Evolutionary conservation across 2,113 vertebrate species (phyloP).

Genomic region (Ailuropoda melanoleuca): DNA sequence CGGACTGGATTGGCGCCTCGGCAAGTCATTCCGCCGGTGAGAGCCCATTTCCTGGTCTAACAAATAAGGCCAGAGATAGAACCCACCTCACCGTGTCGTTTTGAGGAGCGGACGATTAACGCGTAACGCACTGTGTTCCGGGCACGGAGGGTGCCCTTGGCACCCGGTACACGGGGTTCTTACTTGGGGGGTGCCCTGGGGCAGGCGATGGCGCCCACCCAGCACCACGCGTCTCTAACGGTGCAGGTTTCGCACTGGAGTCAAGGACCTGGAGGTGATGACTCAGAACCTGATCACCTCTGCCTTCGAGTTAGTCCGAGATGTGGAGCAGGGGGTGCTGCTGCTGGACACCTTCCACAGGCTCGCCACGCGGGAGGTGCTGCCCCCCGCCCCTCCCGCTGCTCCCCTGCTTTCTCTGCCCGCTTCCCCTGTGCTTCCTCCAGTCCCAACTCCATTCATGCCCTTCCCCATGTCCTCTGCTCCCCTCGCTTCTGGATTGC

Average conservation of each 20-base stretch:
- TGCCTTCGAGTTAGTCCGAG: conserved; percentile 85
- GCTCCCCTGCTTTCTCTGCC: not conserved
- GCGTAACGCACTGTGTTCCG: not conserved
- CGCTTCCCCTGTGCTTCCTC: not conserved
- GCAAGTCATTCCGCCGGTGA: not conserved
- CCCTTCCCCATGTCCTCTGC: not conserved
- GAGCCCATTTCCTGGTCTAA: not conserved
- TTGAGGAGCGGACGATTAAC: not conserved
- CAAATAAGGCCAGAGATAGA: not conserved
- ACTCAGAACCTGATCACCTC: conserved; percentile 89
- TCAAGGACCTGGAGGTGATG: conserved; percentile 88
- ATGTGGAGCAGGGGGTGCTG: conserved; percentile 87
- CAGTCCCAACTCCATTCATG: not conserved
- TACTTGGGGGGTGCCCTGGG: not conserved
- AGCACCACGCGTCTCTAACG: not conserved
- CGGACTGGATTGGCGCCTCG: not conserved
- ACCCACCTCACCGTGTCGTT: not conserved
- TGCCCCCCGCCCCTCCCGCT: too few relatives aligned
- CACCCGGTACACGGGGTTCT: not conserved
- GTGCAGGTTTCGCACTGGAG: conserved; percentile 80
- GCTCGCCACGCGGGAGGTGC: conserved; percentile 88
- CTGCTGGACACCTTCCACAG: conserved; percentile 89
- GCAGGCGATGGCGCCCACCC: not conserved
- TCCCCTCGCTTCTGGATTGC: not conserved
- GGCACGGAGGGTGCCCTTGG: fast-evolving